Base-by-base conservation (phyloP, 2,888 invertebrate genomes). In the Drosophila sordidapex region DNA sequence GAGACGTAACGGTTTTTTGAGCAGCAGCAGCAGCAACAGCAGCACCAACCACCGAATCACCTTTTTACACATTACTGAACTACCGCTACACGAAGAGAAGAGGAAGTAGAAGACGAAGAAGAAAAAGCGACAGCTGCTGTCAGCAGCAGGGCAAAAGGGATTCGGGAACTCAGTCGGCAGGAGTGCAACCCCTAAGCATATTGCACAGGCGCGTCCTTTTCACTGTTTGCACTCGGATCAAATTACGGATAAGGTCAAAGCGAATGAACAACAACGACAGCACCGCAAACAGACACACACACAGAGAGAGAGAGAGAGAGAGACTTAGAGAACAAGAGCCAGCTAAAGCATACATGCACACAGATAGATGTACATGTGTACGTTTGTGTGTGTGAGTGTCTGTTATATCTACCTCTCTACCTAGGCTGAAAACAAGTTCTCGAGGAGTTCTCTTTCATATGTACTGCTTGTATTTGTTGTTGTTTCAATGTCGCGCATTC, bases 191-290 rank as follows among this genome's bases (percentile, higher is more conserved):
- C 84, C 84, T 89, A 89, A 77, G 87, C 89, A 83, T 89, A 83
- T 83, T 89, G 83, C 83, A 83, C 83, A 87, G 82, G 76, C 83
- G 86, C 90, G 90, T 83, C 88, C 88, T 89, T 87, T 87, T 82
- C 67, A 74, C 81, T 76, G 83, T 70, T 72, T 84, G 88, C 88
- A 69, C 79, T 67, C 69, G 79, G 83, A 90, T 83, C 83, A 76
- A 83, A 90, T 83, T 83, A 80, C 83, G 64, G 86, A 88, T 76
- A 90, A 78, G 69, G 40, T 49, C 68, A 56, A 62, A 51, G 53
- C 53, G 54, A 48, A 29, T 49, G 36, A 33, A 21, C 49, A 27
- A 56, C 54, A 36, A 27, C 27, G 27, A 29, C 27, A 56, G 52
- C 52, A 33, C 51, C 11, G 35, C 46, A 13, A 13, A 13, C 13